These are phyloP conservation scores for Sphaerophoria taeniata DNA, from an alignment of 2,888 invertebrate species.

Conservation along the genomic window DNA sequence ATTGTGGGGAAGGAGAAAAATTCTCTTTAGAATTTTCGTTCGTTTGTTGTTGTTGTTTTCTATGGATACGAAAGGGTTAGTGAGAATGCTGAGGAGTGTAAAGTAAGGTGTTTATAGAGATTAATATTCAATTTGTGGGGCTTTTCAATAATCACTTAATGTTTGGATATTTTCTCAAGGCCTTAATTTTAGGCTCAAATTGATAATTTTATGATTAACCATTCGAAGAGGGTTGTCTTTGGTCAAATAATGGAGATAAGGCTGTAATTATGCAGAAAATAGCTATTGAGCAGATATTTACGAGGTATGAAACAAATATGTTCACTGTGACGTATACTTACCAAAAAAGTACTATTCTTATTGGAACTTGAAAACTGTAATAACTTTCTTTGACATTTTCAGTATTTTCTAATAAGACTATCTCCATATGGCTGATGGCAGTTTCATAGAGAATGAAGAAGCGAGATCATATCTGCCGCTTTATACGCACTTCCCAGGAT, in stretches of 20 bases:
- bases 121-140: constrained; percentile 12
- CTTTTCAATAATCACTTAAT: constrained; percentile 10
- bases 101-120: neutral
- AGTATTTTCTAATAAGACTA: no score
- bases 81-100: constrained; percentile 3
- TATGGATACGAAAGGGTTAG: constrained; percentile 15
- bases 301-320: neutral
- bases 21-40: neutral
- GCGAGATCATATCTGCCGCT: no score
- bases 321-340: constrained; percentile 4
- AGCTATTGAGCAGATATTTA: neutral
- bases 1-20: neutral
- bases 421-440: no score
- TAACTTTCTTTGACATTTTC: no score
- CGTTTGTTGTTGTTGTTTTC: no score
- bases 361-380: neutral
- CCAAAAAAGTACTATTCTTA: neutral
- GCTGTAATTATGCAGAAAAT: neutral
- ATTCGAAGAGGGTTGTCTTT: neutral
- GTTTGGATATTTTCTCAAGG: neutral
- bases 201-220: neutral
- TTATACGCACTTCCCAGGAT: no score
- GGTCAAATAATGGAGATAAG: neutral
- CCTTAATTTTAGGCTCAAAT: neutral
- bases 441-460: no score